Evolutionary conservation across 2,888 invertebrate genomes (phyloP).

Genomic region (Trichacis sp.): DNA sequence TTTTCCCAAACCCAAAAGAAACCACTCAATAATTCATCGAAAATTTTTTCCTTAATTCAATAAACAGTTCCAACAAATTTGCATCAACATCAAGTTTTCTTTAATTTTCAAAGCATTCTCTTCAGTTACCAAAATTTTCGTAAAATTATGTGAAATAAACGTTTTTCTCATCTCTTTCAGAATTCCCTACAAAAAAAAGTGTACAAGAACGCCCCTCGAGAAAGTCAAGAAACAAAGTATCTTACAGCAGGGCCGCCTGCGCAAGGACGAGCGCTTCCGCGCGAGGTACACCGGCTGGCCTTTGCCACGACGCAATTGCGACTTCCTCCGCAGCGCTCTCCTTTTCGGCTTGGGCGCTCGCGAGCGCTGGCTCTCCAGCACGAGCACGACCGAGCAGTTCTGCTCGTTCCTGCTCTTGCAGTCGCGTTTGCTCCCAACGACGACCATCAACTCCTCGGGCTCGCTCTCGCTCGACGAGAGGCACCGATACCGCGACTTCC

Average conservation of each 20-base stretch:
- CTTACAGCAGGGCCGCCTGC: conserved; percentile 66
- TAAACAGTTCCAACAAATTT: too few species aligned
- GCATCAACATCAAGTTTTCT: too few species aligned
- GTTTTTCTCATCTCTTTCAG: too few species aligned
- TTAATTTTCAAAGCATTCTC: too few species aligned
- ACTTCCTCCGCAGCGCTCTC: conserved; percentile 62
- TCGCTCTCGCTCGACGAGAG: conserved; percentile 62
- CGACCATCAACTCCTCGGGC: conserved; percentile 44
- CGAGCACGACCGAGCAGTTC: conserved; percentile 40
- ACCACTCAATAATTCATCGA: too few species aligned
- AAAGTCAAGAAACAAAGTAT: conserved; percentile 7
- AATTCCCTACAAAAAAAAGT: too few species aligned
- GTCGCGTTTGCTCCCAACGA: conserved; percentile 28
- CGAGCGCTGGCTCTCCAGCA: conserved; percentile 42
- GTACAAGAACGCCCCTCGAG: too few species aligned
- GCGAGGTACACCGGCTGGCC: conserved; percentile 64
- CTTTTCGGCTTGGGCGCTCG: conserved; percentile 46
- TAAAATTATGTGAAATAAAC: too few species aligned
- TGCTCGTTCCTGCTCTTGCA: conserved; percentile 15
- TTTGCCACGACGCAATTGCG: conserved; percentile 56
- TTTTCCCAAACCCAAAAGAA: too few species aligned
- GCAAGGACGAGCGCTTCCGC: conserved; percentile 63
- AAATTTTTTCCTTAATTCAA: too few species aligned
- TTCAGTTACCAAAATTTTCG: too few species aligned
- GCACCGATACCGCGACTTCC: conserved; percentile 32